Conservation (phyloP, 2,113 vertebrate species). For the Etheostoma spectabile region DNA sequence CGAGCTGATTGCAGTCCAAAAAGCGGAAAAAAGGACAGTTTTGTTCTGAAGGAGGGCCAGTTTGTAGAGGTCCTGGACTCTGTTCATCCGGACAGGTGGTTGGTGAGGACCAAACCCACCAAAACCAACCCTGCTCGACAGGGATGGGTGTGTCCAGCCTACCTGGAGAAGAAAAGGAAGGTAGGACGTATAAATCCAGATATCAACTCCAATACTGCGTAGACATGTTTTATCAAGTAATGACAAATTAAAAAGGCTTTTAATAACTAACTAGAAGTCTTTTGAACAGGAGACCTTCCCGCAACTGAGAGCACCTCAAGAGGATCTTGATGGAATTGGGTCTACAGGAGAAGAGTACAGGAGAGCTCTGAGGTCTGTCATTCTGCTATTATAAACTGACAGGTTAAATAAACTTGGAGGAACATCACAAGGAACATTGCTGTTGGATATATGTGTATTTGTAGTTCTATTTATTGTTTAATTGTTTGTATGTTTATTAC, state of each 20-base stretch:
- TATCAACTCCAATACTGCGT: neutral
- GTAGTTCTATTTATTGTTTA: neutral
- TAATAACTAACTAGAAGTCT: neutral
- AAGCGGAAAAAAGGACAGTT: constrained; percentile 87
- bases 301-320: constrained; percentile 63
- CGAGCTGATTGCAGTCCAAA: constrained; percentile 91
- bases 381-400: neutral
- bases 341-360: constrained; percentile 79
- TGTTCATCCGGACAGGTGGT: constrained; percentile 93
- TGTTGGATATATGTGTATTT: neutral
- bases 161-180: constrained; percentile 94
- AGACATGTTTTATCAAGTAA: neutral
- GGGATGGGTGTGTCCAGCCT: constrained; percentile 97
- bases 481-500: neutral
- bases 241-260: neutral
- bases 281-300: constrained; percentile 70
- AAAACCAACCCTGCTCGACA: constrained; percentile 93
- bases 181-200: constrained; percentile 72
- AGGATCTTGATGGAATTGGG: constrained; percentile 76
- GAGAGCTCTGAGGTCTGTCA: constrained; percentile 71
- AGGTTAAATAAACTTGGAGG: neutral
- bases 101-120: constrained; percentile 96
- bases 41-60: constrained; percentile 94
- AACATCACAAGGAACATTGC: neutral
- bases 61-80: constrained; percentile 96